phyloP scores from a whole-genome alignment of 2,797 vertebrate species.

The Tapera naevia region DNA sequence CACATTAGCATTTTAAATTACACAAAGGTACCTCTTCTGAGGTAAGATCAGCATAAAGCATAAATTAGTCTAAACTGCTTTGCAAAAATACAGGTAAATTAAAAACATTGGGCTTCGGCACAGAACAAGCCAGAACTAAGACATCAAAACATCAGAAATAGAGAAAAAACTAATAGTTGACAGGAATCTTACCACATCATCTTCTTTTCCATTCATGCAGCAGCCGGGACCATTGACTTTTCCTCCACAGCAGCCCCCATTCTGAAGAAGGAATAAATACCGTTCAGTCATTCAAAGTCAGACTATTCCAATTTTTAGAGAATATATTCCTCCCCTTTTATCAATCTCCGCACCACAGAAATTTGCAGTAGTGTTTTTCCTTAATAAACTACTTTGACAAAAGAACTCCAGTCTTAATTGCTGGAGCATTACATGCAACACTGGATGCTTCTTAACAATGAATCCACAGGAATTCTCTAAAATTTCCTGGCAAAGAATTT shows the following conservation, averaged over 20 bases:
- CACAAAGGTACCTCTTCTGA: neutral
- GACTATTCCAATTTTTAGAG: neutral
- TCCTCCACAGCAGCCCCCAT: constrained; percentile 27
- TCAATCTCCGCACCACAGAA: neutral
- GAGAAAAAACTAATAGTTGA: neutral
- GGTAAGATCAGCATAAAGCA: neutral
- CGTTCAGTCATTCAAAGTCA: neutral
- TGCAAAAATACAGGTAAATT: neutral
- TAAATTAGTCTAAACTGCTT: neutral
- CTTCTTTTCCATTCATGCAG: constrained; percentile 26
- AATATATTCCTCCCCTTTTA: neutral
- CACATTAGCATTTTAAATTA: neutral
- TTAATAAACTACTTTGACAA: neutral
- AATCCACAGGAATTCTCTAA: neutral
- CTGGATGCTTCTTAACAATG: neutral
- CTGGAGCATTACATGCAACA: neutral
- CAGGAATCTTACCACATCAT: constrained; percentile 8
- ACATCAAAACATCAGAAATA: neutral
- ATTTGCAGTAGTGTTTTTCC: neutral
- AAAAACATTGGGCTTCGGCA: neutral
- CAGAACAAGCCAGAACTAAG: neutral
- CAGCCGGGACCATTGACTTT: neutral
- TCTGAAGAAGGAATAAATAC: constrained; percentile 35
- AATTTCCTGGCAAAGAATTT: neutral
- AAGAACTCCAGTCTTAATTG: neutral